Conservation (phyloP, 1,140 invertebrate genomes). For the Tachypleus tridentatus region DNA sequence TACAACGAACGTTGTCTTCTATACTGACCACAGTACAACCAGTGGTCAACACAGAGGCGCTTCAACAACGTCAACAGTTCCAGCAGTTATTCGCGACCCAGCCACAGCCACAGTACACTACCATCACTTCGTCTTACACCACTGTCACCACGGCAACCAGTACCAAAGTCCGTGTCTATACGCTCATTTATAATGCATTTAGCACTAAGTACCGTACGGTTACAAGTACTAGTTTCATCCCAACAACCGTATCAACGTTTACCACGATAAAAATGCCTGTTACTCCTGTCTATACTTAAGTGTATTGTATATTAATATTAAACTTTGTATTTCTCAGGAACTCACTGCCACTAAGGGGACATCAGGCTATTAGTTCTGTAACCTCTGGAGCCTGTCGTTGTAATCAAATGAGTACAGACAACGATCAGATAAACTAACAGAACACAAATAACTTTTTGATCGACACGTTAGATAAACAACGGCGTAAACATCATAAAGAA, state of each 20-base stretch:
- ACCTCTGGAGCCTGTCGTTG: too few species aligned
- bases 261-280: too few species aligned
- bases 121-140: constrained; percentile 21
- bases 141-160: constrained; percentile 25
- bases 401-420: too few species aligned
- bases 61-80: constrained; percentile 21
- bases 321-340: too few species aligned
- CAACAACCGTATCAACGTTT: constrained; percentile 23
- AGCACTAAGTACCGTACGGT: constrained; percentile 28
- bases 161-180: constrained; percentile 24
- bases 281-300: too few species aligned
- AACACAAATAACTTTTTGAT: too few species aligned
- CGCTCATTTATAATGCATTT: constrained; percentile 28
- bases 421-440: too few species aligned
- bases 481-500: too few species aligned
- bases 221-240: constrained; percentile 23
- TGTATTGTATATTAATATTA: too few species aligned
- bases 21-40: constrained; percentile 24
- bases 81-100: constrained; percentile 15
- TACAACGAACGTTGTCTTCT: constrained; percentile 23
- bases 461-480: too few species aligned
- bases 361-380: too few species aligned
- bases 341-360: too few species aligned
- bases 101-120: constrained; percentile 7
- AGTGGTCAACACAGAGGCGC: constrained; percentile 14